A percentile compares a stretch with the other conserved stretches of the same genome.
Evolutionary conservation across 2,888 invertebrate genomes (phyloP).

Genomic region (Erpobdella octoculata): DNA sequence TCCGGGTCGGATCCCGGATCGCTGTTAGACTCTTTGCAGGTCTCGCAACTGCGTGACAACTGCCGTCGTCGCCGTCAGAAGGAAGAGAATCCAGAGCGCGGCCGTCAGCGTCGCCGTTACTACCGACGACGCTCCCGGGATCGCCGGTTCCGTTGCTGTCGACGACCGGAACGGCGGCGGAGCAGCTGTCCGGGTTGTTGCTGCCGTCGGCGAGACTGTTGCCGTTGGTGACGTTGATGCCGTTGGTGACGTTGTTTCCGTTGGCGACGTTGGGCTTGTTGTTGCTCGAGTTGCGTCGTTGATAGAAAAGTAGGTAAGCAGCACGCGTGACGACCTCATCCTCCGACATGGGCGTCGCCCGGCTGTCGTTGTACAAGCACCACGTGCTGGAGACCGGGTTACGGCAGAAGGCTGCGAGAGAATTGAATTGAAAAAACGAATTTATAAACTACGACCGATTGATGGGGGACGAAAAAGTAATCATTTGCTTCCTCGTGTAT

Average conservation of each 20-base stretch:
- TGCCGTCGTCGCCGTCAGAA: not conserved
- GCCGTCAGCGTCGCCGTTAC: no score
- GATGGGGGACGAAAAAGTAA: not conserved
- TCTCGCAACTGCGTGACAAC: no score
- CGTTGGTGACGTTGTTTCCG: not conserved
- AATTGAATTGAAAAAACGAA: not conserved
- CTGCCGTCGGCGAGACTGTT: not conserved
- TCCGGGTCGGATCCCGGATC: not conserved
- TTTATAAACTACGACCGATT: not conserved
- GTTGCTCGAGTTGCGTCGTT: slow-evolving; percentile 47
- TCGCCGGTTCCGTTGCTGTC: no score
- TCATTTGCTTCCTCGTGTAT: not conserved
- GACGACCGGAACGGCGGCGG: not conserved
- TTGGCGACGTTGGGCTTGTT: not conserved
- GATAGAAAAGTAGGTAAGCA: slow-evolving; percentile 90
- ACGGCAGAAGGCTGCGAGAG: slow-evolving; percentile 69
- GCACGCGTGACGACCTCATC: slow-evolving; percentile 73
- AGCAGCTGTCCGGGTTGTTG: not conserved
- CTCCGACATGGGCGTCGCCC: slow-evolving; percentile 65
- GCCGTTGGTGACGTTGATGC: not conserved
- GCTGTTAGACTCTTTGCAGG: not conserved
- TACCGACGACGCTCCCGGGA: not conserved
- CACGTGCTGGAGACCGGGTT: slow-evolving; percentile 75
- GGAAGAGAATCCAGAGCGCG: not conserved
- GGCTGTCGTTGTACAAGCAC: slow-evolving; percentile 90